A percentile compares a stretch with the other conserved stretches of the same genome.
Conservation (phyloP, 2,113 vertebrate genomes). For the Stomatorhinus ivindoensis region DNA sequence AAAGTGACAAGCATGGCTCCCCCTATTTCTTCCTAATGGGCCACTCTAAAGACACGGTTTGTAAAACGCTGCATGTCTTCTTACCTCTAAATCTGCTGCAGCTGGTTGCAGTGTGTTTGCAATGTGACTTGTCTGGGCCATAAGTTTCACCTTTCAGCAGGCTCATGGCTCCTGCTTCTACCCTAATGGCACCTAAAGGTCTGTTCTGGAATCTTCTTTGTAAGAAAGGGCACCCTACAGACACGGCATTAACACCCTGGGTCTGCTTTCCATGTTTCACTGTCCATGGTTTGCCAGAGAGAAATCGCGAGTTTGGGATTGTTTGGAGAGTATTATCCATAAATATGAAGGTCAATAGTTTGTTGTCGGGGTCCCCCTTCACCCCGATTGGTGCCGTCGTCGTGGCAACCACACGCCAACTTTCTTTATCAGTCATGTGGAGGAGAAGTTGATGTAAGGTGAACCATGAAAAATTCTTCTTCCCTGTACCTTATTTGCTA, state of each 20-base stretch:
- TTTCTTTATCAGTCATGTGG: background rate
- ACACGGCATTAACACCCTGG: background rate
- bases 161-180: background rate
- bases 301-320: background rate
- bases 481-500: too few relatives aligned
- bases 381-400: background rate
- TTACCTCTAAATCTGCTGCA: conserved; percentile 64
- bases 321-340: background rate
- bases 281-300: background rate
- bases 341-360: background rate
- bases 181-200: background rate
- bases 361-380: background rate
- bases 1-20: conserved; percentile 99
- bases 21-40: conserved; percentile 99
- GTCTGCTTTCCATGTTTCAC: background rate
- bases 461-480: background rate
- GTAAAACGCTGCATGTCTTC: conserved; percentile 85
- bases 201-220: background rate
- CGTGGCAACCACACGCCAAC: background rate
- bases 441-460: background rate
- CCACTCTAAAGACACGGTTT: conserved; percentile 99
- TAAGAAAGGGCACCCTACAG: background rate
- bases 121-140: conserved; percentile 15
- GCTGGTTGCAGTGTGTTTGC: conserved; percentile 13
- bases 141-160: background rate